Evolutionary conservation across 2,888 invertebrate genomes (phyloP).

Genomic region (Pandemis corylana): DNA sequence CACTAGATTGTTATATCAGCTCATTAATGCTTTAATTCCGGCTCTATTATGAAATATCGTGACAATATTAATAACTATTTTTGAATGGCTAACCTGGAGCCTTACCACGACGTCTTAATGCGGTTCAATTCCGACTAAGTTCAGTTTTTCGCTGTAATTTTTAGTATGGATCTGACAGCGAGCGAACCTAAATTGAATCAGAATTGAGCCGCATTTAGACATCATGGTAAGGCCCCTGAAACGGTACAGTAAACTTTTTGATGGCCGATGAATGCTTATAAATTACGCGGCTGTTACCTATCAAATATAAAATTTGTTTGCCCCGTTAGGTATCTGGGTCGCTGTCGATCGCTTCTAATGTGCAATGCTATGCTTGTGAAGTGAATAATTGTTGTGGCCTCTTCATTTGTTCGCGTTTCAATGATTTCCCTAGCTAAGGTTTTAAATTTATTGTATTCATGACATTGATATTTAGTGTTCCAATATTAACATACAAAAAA

Average conservation of each 20-base stretch:
- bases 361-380: constrained; percentile 50
- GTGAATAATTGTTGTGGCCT: constrained; percentile 45
- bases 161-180: no score
- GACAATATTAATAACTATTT: neutral
- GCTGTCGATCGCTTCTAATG: constrained; percentile 47
- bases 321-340: constrained; percentile 51
- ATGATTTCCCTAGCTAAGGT: neutral
- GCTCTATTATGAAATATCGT: neutral
- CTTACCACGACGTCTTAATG: no score
- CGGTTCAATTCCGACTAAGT: no score
- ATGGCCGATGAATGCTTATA: neutral
- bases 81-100: neutral
- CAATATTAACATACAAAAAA: neutral
- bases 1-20: constrained; percentile 42
- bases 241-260: no score
- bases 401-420: constrained; percentile 27
- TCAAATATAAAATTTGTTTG: constrained; percentile 51
- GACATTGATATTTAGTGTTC: neutral
- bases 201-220: no score
- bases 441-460: neutral
- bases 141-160: no score
- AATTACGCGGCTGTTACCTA: constrained; percentile 48
- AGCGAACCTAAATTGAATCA: no score
- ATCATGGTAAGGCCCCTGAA: no score
- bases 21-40: constrained; percentile 41